A percentile compares a stretch with the other conserved stretches of the same genome.
Conservation (phyloP, 2,888 invertebrate species). For the Hirudinaria manillensis region DNA sequence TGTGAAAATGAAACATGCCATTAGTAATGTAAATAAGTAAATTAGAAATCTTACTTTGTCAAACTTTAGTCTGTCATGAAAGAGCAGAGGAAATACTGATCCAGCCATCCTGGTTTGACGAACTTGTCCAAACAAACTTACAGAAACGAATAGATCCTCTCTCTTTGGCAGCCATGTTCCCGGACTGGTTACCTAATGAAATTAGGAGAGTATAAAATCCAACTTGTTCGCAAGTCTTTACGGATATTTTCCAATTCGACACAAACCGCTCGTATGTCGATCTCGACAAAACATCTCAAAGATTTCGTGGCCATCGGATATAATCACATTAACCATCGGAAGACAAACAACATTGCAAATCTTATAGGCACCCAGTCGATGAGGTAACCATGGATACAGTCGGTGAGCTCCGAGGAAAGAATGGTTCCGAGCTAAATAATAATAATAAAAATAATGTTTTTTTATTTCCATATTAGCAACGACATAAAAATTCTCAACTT, state of each 20-base stretch:
- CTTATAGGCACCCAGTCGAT: not conserved
- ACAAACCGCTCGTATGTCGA: conserved; percentile 30
- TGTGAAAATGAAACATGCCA: not conserved
- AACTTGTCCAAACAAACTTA: conserved; percentile 66
- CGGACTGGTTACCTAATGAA: conserved; percentile 66
- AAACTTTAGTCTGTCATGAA: conserved; percentile 69
- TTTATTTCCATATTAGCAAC: too few species aligned
- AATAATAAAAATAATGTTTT: too few species aligned
- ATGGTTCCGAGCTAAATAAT: too few species aligned
- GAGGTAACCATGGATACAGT: conserved; percentile 1
- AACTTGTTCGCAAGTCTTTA: not conserved
- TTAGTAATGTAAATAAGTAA: not conserved
- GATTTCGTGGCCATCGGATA: conserved; percentile 15
- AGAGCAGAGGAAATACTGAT: conserved; percentile 68
- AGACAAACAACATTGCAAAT: conserved; percentile 2
- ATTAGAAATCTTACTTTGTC: conserved; percentile 56
- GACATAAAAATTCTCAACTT: too few species aligned
- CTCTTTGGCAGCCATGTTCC: conserved; percentile 77
- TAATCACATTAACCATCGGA: not conserved
- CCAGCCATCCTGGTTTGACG: conserved; percentile 64
- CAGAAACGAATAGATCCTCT: conserved; percentile 68
- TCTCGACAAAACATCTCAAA: conserved; percentile 28
- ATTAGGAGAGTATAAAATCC: not conserved
- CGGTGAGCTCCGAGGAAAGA: not conserved
- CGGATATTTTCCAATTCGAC: not conserved